Evolutionary conservation across 2,113 vertebrate genomes (phyloP).

Genomic region (Campylomormyrus numenius): DNA sequence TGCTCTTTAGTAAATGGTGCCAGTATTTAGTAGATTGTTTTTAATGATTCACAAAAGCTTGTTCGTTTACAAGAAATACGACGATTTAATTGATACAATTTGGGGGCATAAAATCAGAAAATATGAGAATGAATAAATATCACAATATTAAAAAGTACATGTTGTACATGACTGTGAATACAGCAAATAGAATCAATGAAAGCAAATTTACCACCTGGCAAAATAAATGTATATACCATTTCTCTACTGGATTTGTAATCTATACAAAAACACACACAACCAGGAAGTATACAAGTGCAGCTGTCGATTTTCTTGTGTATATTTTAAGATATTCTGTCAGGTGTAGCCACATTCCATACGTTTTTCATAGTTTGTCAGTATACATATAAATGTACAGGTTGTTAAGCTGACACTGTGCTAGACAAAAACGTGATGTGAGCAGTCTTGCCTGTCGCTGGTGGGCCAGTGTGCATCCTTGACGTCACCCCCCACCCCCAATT

Average conservation of each 20-base stretch:
- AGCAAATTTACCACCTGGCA: neutral
- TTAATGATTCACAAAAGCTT: neutral
- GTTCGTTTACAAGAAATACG: neutral
- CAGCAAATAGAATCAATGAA: neutral
- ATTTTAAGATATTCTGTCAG: neutral
- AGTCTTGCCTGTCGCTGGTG: neutral
- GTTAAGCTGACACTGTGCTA: neutral
- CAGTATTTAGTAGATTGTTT: neutral
- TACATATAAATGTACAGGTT: neutral
- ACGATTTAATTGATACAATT: neutral
- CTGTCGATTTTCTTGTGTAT: neutral
- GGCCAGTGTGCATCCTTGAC: neutral
- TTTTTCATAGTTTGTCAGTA: neutral
- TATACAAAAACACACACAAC: neutral
- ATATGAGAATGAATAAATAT: neutral
- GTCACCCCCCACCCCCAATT: neutral
- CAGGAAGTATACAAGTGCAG: neutral
- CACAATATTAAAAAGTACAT: neutral
- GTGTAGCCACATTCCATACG: neutral
- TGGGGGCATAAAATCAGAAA: neutral
- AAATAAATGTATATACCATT: conserved; percentile 3
- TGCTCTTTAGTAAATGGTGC: neutral
- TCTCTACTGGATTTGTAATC: neutral
- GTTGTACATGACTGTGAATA: neutral
- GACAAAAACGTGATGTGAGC: neutral